A percentile compares a stretch with the other conserved stretches of the same genome.
phyloP scores from a whole-genome alignment of 1,140 invertebrate genomes.

The Luehdorfia chinensis region DNA sequence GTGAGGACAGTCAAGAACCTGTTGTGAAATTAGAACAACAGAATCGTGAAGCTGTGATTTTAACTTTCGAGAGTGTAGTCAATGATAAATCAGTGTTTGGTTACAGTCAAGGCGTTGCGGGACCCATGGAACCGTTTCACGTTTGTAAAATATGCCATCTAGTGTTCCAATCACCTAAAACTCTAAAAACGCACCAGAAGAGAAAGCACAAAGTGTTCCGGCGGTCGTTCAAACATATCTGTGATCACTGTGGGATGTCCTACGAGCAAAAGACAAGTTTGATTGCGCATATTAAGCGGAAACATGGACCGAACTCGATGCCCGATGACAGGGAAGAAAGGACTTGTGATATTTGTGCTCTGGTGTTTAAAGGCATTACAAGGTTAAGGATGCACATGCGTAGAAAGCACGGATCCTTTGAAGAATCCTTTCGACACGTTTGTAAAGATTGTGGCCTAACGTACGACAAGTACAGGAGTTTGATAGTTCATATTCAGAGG shows the following conservation, averaged over 20 bases:
- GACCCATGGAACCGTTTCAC: slow-evolving; percentile 27
- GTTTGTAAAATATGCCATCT: slow-evolving; percentile 66
- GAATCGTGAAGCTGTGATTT: slow-evolving; percentile 46
- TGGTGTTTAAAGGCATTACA: slow-evolving; percentile 62
- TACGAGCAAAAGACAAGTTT: slow-evolving; percentile 64
- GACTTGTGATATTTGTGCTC: slow-evolving; percentile 61
- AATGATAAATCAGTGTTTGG: slow-evolving; percentile 38
- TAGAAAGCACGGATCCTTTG: slow-evolving; percentile 59
- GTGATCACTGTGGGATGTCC: slow-evolving; percentile 59
- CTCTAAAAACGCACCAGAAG: slow-evolving; percentile 57
- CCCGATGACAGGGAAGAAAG: slow-evolving; percentile 51
- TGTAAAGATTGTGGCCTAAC: slow-evolving; percentile 60
- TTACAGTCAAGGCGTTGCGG: slow-evolving; percentile 17
- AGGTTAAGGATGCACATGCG: slow-evolving; percentile 66
- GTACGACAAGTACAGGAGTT: slow-evolving; percentile 62
- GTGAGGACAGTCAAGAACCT: slow-evolving; percentile 55
- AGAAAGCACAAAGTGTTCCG: slow-evolving; percentile 56
- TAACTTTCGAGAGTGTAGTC: slow-evolving; percentile 60
- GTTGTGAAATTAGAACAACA: slow-evolving; percentile 51
- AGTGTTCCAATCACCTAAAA: slow-evolving; percentile 58
- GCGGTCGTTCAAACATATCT: slow-evolving; percentile 55
- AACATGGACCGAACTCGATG: slow-evolving; percentile 52
- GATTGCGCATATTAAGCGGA: slow-evolving; percentile 60
- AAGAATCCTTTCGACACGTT: slow-evolving; percentile 54
- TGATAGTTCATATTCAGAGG: slow-evolving; percentile 58